Conservation (phyloP, 1,140 invertebrate genomes). For the Ceratina calcarata region DNA sequence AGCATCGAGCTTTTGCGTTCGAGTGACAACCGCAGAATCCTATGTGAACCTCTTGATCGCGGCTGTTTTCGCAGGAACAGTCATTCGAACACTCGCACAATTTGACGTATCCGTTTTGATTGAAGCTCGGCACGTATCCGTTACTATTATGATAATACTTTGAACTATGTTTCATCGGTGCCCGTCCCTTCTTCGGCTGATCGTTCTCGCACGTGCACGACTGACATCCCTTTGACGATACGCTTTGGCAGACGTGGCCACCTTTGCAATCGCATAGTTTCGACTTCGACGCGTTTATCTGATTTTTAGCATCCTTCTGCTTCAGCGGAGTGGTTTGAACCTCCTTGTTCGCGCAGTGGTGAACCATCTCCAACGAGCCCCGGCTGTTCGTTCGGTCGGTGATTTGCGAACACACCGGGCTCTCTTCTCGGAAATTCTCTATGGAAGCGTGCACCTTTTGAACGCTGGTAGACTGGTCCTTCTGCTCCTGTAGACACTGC, state of each 20-base stretch:
- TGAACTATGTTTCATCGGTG: conserved; percentile 11
- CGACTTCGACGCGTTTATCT: conserved; percentile 72
- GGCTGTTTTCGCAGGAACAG: conserved; percentile 45
- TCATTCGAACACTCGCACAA: conserved; percentile 53
- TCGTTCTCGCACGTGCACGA: conserved; percentile 37
- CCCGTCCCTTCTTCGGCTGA: conserved; percentile 14
- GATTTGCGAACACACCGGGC: not conserved
- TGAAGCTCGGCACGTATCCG: conserved; percentile 16
- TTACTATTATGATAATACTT: conserved; percentile 37
- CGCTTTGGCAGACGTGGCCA: not conserved
- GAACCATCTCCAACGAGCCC: conserved; percentile 14
- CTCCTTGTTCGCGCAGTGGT: not conserved
- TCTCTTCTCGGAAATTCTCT: not conserved
- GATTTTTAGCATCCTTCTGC: conserved; percentile 76
- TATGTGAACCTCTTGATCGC: conserved; percentile 30
- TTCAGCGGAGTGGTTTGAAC: conserved; percentile 42
- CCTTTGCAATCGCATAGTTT: conserved; percentile 53
- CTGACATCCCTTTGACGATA: conserved; percentile 23
- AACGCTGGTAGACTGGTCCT: not conserved
- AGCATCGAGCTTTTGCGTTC: conserved; percentile 2
- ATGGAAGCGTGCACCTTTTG: conserved; percentile 1
- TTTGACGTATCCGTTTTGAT: conserved; percentile 29
- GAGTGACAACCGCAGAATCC: conserved; percentile 21
- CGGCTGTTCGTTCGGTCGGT: conserved; percentile 25
- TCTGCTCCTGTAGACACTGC: conserved; percentile 43